Evolutionary conservation across 2,113 vertebrate genomes (phyloP).

Genomic region (Pachyramphus minor): DNA sequence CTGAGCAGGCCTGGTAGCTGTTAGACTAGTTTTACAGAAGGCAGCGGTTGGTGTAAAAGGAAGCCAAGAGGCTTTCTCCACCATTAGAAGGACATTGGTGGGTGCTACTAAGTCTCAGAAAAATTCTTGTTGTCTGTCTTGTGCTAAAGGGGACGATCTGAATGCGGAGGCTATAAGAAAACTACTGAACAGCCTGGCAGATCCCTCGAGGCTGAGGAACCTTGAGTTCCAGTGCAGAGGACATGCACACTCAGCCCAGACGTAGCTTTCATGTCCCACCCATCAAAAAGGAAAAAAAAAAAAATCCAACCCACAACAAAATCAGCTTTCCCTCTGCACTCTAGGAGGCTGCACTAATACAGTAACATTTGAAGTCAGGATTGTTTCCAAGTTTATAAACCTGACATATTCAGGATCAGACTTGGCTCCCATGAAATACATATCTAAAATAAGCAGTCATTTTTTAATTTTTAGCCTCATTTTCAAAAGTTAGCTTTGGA

Average conservation of each 20-base stretch:
- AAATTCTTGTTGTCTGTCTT: not conserved
- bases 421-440: not conserved
- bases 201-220: not conserved
- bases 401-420: not conserved
- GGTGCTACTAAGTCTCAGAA: not conserved
- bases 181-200: not conserved
- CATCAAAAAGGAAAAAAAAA: not conserved
- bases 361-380: not conserved
- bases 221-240: not conserved
- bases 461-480: not conserved
- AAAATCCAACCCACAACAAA: not conserved
- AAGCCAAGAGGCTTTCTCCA: not conserved
- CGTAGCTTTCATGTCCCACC: not conserved
- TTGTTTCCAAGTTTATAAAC: not conserved
- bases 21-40: not conserved
- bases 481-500: not conserved
- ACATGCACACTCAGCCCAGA: not conserved
- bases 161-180: not conserved
- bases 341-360: not conserved
- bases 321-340: not conserved
- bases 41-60: not conserved
- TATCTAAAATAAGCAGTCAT: not conserved
- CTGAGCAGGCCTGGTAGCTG: not conserved
- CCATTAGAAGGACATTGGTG: not conserved
- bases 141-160: not conserved